Evolutionary conservation across 2,888 invertebrate species (phyloP).

Genomic region (Leptarthrus brevirostris): DNA sequence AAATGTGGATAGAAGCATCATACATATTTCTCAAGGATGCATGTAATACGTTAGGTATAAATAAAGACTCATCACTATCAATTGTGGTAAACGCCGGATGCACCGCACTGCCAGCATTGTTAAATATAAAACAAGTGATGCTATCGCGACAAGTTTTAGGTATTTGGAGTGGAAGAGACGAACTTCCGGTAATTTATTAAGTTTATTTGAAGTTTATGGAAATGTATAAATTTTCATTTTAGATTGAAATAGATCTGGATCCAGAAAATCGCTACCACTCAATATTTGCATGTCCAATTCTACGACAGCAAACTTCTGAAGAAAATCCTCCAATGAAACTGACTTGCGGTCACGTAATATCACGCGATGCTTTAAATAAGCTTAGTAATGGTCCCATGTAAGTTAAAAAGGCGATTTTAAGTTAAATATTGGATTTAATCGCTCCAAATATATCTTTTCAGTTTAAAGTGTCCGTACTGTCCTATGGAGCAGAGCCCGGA

Average conservation of each 20-base stretch:
- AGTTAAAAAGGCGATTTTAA: too few relatives aligned
- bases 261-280: conserved; percentile 94
- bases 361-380: conserved; percentile 95
- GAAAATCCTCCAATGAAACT: conserved; percentile 97
- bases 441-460: too few relatives aligned
- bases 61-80: conserved; percentile 88
- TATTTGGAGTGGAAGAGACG: conserved; percentile 95
- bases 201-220: conserved; percentile 14
- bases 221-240: conserved; percentile 53
- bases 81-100: conserved; percentile 95
- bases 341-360: conserved; percentile 98
- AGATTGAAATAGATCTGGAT: conserved; percentile 97
- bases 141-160: conserved; percentile 88
- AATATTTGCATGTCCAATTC: conserved; percentile 98
- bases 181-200: conserved; percentile 81
- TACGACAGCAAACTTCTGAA: conserved; percentile 95
- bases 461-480: conserved; percentile 98
- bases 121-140: conserved; percentile 94
- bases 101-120: conserved; percentile 90
- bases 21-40: conserved; percentile 94
- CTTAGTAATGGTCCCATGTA: conserved; percentile 93
- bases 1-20: conserved; percentile 81
- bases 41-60: conserved; percentile 89
- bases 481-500: conserved; percentile 95
- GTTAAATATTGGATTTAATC: too few relatives aligned